Conservation (phyloP, 2,888 invertebrate genomes). For the Sinopyrophorus schimmeli region DNA sequence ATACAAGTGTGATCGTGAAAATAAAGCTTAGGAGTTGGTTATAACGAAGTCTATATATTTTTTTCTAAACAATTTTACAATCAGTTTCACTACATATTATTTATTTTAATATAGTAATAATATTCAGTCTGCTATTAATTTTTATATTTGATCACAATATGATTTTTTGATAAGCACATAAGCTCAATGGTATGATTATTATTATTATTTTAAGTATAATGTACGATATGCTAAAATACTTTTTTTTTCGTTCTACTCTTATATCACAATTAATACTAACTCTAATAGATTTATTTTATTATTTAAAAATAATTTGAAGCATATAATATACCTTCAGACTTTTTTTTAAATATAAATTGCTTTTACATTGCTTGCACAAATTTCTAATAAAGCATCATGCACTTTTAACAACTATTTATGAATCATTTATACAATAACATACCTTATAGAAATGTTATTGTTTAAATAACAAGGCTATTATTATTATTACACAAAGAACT, state of each 20-base stretch:
- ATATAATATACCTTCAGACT: background rate
- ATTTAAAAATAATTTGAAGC: no score
- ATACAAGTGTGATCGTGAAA: no score
- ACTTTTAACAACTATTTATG: no score
- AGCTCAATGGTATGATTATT: constrained; percentile 11
- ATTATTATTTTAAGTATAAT: constrained; percentile 9
- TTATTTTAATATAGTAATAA: background rate
- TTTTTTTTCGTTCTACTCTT: constrained; percentile 8
- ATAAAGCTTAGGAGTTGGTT: no score
- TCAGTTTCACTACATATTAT: background rate
- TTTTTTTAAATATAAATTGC: constrained; percentile 2
- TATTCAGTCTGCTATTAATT: constrained; percentile 18
- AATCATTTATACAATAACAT: no score
- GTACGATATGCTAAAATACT: constrained; percentile 24
- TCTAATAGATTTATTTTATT: constrained; percentile 1
- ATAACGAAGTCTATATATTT: constrained; percentile 1
- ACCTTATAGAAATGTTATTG: no score
- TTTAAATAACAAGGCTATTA: no score
- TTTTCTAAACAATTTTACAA: constrained; percentile 7
- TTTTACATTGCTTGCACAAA: background rate
- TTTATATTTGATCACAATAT: constrained; percentile 39
- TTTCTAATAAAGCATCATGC: constrained; percentile 9
- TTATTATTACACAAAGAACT: no score
- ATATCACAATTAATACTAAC: constrained; percentile 20
- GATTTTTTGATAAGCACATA: constrained; percentile 42